Base-by-base conservation (phyloP, 1,140 invertebrate species). In the Cherax destructor region DNA sequence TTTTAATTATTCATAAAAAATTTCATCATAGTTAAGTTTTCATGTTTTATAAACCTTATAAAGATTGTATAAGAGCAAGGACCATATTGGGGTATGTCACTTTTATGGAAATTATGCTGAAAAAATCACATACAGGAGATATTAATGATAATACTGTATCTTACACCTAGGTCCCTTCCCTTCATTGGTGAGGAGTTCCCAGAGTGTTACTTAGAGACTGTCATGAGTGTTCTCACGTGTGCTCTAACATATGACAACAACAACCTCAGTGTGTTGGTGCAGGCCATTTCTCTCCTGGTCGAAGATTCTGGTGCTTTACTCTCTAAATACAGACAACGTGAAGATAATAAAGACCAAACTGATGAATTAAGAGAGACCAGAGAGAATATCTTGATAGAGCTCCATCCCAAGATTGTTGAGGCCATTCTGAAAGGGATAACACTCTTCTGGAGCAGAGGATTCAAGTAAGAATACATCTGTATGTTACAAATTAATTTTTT, bases 271-370 rank as follows among this genome's bases (percentile, higher is more conserved):
- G 30, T 76, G 11, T 30, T 78, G 1, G 74, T 86, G 49, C 76
- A 78, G 41, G 85, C 74, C 47, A 47, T 65, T 16, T 78, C 85
- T 47, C 85, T 86, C 47, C 24, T 86, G 7, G 74, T 86, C 13
- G 85, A 86, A 47, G 85, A 69, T 74, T n/a, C n/a, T 21, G 69
- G 69, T 5, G 21, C 69, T 21, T 74, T 74, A 74, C 9, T 74
- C n/a, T 24, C n/a, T 9, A 74, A 74, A 21, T 30, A 6, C 11
- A 24, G 30, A 21, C 18, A 83, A 47, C 11, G 49, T 47, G 41
- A 83, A 56, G 69, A 47, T 41, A 13, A 7, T 24, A 49, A 21
- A 21, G 61, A 56, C 50, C 6, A 50, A 47, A 13, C 18, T 69
- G 24, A 21, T n/a, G 61, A 65, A 83, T 13, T 13, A 13, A 13